Evolutionary conservation across 92 coral and sea anemone genomes (phyloP), one percentile per base, ranked within the genome.

Genomic region (Galaxea fascicularis): DNA sequence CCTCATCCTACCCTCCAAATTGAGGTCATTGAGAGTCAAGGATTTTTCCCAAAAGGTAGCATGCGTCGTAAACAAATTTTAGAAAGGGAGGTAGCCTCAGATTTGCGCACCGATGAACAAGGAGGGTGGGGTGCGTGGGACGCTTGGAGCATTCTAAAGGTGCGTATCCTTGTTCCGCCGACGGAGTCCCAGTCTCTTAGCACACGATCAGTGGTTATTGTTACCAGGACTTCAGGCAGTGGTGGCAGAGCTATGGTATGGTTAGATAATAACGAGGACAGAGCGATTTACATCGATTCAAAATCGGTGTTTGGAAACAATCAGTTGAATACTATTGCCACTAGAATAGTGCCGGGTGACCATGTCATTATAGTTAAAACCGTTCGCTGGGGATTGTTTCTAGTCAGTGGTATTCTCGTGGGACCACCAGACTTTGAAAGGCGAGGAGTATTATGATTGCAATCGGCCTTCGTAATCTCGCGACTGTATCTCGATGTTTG

Each of bases 381-480:
- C 44, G 82, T 89, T 52, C 65, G 85, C 71, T 11, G 80, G 17
- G 95, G 95, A 41, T 64, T 70, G 69, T 76, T 86, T n/a, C 39
- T 87, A 18, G 68, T 89, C 20, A 85, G 87, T 68, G 95, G 95
- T 52, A 18, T 85, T 63, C 73, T 92, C 11, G 71, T 92, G 29
- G 95, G 95, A 52, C 95, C 95, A 21, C 79, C 92, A 45, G 95
- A 89, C 68, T 85, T 85, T 27, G 47, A 78, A 16, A 73, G 71
- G 25, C 65, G 71, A 57, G 10, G 14, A 82, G 86, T 71, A 14
- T 9, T 82, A 17, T 82, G 71, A 58, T 10, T 30, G 29, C 4
- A 65, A 65, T 49, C 2, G 17, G 3, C 14, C 56, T 1, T 35
- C 6, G 41, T 35, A 6, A 35, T 6, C 41, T 35, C 2, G 41